Evolutionary conservation across 2,113 vertebrate species (phyloP), one percentile per base, ranked within the genome.

Genomic region (Boleophthalmus pectinirostris): DNA sequence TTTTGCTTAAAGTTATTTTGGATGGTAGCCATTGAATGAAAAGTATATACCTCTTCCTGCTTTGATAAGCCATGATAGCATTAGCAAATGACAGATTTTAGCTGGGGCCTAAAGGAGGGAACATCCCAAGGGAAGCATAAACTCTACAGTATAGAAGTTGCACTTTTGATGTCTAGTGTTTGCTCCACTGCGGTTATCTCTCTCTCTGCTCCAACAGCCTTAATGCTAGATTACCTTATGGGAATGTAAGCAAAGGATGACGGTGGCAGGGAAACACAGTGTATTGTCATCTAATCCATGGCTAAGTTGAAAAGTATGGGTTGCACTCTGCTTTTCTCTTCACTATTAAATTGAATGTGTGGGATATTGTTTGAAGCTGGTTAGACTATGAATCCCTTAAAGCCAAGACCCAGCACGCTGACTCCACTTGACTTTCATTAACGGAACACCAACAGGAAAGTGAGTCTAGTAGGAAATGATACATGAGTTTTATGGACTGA

Each of bases 11-110:
- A 79, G 63, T 85, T 76, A 33, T 75, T 66, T 85, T 91, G 90
- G 85, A 85, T 24, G 33, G 9, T 53, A 60, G 81, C 87, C 88
- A 89, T 38, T 68, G 72, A 64, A 58, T 82, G 85, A 85, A 90
- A 90, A 87, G 80, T 82, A 85, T 86, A 85, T 82, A 65, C 71
- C 67, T 47, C 82, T 86, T 84, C 84, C 88, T 87, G 84, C 45
- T 69, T 57, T 84, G 86, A 91, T 87, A 81, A 87, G 82, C 68
- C 46, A 79, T 70, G 80, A 82, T 79, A 71, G 82, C 77, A 65
- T 80, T 49, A 79, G 66, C 63, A 77, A 88, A 87, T 84, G 83
- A 86, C 78, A 85, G 80, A 82, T 84, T 83, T 72, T 78, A 77
- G 69, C 80, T 73, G 8, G 66, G 68, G 65, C 66, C 73, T 72